Evolutionary conservation across 2,888 invertebrate species (phyloP), one percentile per base, ranked within the genome.

Genomic region (Chloroclystis v-ata): DNA sequence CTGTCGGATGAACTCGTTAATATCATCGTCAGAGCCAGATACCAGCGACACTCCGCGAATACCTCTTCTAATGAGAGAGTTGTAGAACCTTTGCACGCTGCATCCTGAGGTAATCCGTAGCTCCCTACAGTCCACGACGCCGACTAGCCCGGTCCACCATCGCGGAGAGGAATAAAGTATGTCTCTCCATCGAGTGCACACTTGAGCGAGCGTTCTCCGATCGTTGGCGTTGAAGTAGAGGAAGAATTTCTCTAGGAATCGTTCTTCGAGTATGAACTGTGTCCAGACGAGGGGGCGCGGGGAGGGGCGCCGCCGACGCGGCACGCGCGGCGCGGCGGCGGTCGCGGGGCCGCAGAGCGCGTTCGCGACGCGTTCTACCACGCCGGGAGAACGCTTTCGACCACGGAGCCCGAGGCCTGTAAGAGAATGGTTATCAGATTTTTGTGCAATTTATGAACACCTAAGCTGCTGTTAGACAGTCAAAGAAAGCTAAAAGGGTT

Each of bases 1-100:
- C 60, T 94, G 93, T 72, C 93, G 93, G 54, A 96, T 94, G 68
- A 97, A 91, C 80, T 97, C 97, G 53, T 94, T 89, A 41, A 96
- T 93, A 79, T 97, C 97, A 68, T 95, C 95, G 75, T 97, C 97
- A 9, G 93, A 92, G 24, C 97, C 97, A 7, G 95, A 95, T 57
- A 96, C 89, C 50, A 97, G 87, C 47, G 94, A 93, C 9, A 97
- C 87, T 3, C 94, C 93, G 67, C 96, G 95, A 71, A 97, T 96
- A 14, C 96, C 96, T 59, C 97, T 90, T 58, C 94, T 89, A 48
- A 97, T 91, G 57, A 97, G 86, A 39, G 95, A 95, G 57, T 93
- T 92, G 76, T 95, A 96, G 52, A 95, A 90, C 59, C 93, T 89
- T 59, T 83, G 85, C 67, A 78, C 77, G 74, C 83, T 89, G 59